phyloP scores from a whole-genome alignment of 2,113 vertebrate species.

The Corydoras maculifer region DNA sequence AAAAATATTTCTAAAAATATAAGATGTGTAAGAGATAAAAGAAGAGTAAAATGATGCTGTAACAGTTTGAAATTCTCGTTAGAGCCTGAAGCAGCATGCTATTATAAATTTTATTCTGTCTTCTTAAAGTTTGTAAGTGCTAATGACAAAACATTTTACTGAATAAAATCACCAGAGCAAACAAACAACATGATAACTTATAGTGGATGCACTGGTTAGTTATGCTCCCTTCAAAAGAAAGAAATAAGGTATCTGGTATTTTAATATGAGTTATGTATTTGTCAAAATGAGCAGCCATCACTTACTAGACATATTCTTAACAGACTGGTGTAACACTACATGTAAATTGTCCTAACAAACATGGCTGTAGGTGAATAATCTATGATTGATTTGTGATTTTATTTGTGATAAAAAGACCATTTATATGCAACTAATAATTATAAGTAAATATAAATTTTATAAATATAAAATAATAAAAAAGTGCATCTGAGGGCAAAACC shows the following conservation, averaged over 20 bases:
- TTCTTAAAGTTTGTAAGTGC: constrained; percentile 60
- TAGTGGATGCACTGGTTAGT: too few species aligned
- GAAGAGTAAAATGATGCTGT: too few species aligned
- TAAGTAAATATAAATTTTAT: too few species aligned
- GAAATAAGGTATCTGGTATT: not conserved
- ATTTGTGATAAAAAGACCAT: too few species aligned
- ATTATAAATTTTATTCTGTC: constrained; percentile 54
- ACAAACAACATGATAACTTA: constrained; percentile 29
- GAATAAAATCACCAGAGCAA: too few species aligned
- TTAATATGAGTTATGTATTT: constrained; percentile 17
- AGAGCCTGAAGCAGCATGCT: constrained; percentile 48
- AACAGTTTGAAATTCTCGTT: constrained; percentile 41
- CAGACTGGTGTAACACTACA: not conserved
- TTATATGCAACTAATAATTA: too few species aligned
- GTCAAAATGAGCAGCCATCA: constrained; percentile 11
- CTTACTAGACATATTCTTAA: constrained; percentile 5
- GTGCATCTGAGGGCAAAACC: constrained; percentile 2
- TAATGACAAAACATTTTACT: constrained; percentile 38
- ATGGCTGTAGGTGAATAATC: too few species aligned
- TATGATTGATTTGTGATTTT: too few species aligned
- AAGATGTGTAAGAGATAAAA: not conserved
- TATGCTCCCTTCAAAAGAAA: not conserved
- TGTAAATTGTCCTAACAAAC: too few species aligned
- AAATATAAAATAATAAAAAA: too few species aligned
- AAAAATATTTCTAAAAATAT: too few species aligned